phyloP scores from a whole-genome alignment of 2,113 vertebrate genomes.

The Caracal caracal region DNA sequence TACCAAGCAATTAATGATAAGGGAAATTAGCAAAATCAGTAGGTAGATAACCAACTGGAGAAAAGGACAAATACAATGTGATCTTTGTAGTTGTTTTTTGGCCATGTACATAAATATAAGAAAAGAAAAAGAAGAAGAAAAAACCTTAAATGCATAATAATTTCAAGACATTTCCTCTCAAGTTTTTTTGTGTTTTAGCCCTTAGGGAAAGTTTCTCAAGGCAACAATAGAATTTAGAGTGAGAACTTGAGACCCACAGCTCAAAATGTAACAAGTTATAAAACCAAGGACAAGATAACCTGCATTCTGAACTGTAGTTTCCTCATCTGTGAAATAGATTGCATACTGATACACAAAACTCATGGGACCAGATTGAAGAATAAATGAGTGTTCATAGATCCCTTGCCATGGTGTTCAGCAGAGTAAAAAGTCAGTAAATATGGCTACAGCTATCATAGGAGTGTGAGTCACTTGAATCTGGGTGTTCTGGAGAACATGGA shows the following conservation, averaged over 20 bases:
- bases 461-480: neutral
- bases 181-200: neutral
- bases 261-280: neutral
- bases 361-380: neutral
- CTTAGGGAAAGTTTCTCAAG: neutral
- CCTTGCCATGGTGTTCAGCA: accelerated
- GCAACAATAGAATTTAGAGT: neutral
- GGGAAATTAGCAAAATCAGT: neutral
- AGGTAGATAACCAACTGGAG: neutral
- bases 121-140: neutral
- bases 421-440: neutral
- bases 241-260: neutral
- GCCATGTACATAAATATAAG: neutral
- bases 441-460: accelerated
- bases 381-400: neutral
- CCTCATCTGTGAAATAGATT: neutral
- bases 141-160: neutral
- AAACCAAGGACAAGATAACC: neutral
- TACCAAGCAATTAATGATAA: neutral
- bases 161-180: neutral
- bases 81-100: neutral
- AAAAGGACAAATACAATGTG: neutral
- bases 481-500: neutral
- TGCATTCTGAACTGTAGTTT: neutral
- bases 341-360: too few relatives aligned